Evolutionary conservation across 1,140 invertebrate genomes (phyloP).

Genomic region (Musca vetustissima): DNA sequence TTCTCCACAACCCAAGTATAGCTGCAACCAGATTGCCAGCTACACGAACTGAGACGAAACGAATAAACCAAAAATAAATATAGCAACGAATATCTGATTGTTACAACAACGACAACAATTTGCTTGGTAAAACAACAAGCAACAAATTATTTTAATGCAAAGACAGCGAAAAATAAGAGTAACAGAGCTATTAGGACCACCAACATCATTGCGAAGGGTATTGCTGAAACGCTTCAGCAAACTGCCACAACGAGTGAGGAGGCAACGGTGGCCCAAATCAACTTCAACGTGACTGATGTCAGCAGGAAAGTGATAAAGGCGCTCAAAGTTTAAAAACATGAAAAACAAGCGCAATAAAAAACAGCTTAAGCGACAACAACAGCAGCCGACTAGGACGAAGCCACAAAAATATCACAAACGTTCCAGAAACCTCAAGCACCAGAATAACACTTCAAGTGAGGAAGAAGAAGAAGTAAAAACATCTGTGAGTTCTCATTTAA

Average conservation of each 20-base stretch:
- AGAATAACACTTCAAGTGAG: background rate
- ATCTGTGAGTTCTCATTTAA: background rate
- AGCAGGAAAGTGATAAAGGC: slow-evolving; percentile 16
- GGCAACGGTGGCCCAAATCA: slow-evolving; percentile 1
- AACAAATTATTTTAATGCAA: slow-evolving; percentile 14
- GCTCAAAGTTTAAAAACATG: slow-evolving; percentile 5
- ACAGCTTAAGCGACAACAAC: slow-evolving; percentile 14
- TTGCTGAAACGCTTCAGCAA: background rate
- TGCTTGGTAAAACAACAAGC: background rate
- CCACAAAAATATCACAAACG: too few relatives aligned
- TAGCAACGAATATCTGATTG: background rate
- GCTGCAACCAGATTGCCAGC: background rate
- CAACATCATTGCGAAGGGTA: background rate
- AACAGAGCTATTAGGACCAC: background rate
- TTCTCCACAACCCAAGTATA: background rate
- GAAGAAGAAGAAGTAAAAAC: background rate
- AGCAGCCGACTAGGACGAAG: background rate
- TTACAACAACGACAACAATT: background rate
- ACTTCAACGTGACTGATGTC: slow-evolving; percentile 18
- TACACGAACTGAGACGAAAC: background rate
- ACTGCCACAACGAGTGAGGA: background rate
- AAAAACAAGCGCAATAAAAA: slow-evolving; percentile 24
- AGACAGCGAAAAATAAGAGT: background rate
- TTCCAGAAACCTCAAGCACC: background rate
- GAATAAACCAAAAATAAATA: background rate